These are phyloP conservation scores for Sciurus niger DNA, from an alignment of 2,113 vertebrate genomes.

Conservation along the genomic window DNA sequence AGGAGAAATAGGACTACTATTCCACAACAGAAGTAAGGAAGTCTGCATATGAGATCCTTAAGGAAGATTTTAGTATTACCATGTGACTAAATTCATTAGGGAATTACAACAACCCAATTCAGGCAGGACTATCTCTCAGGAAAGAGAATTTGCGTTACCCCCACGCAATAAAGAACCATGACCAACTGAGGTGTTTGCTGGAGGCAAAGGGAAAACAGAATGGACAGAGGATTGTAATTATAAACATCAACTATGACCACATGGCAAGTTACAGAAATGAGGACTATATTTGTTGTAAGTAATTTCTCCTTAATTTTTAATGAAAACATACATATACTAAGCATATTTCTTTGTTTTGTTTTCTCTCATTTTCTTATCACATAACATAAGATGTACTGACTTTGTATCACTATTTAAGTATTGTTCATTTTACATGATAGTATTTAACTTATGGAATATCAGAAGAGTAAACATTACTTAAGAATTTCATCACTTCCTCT, in stretches of 20 bases:
- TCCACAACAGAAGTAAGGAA: background rate
- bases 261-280: background rate
- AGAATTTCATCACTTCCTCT: no score
- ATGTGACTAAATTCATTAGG: background rate
- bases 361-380: background rate
- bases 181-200: background rate
- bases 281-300: background rate
- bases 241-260: background rate
- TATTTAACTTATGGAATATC: background rate
- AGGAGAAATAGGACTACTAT: background rate
- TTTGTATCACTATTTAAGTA: background rate
- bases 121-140: background rate
- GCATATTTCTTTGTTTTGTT: background rate
- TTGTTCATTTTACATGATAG: background rate
- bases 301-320: background rate
- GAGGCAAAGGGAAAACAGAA: background rate
- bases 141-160: background rate
- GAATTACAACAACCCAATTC: background rate
- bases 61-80: background rate
- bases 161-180: background rate
- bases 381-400: background rate
- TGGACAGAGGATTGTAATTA: background rate
- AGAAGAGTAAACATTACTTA: no score
- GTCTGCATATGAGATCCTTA: background rate
- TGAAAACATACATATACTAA: background rate